Base-by-base conservation (phyloP, 2,888 invertebrate genomes). In the Chrysomela aeneicollis region DNA sequence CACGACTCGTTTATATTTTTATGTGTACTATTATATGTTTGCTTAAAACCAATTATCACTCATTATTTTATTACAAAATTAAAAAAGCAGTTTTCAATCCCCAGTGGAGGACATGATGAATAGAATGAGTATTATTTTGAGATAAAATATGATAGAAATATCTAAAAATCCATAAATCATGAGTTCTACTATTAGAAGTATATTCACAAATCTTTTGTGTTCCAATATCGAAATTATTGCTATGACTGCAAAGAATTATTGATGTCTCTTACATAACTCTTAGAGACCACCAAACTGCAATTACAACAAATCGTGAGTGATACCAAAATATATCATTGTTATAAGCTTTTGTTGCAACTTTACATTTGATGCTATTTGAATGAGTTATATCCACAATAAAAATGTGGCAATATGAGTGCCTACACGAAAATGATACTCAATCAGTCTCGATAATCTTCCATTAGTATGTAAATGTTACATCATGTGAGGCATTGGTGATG, bases 1-100 rank as follows among this genome's bases (percentile, higher is more conserved):
- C 73, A 73, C 73, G 73, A 73, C 64, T 67, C 61, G 46, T 42
- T 42, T 42, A 42, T 42, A 42, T 42, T 42, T 42, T 42, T 42
- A 15, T 42, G 6, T 42, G 42, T 42, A 8, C 42, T 15, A 42
- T 42, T 42, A 42, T n/a, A n/a, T 42, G 42, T 42, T 15, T 42
- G 2, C 42, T 42, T 42, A 42, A 42, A 15, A 42, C 42, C 42
- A 42, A 42, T 42, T 42, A 42, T 42, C 42, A 42, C 42, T 42
- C 42, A 42, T 42, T 42, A 42, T 42, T n/a, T 15, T 6, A 42
- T 42, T 42, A 42, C 42, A 42, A 42, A 42, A 42, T 42, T 42
- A 2, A 42, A 6, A 26, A 26, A 6, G 3, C 4, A 26, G 6
- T 26, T 5, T 26, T 6, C 3, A 26, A 26, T 26, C 6, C 26